Evolutionary conservation across 1,140 invertebrate species (phyloP).

Genomic region (Cherax destructor): DNA sequence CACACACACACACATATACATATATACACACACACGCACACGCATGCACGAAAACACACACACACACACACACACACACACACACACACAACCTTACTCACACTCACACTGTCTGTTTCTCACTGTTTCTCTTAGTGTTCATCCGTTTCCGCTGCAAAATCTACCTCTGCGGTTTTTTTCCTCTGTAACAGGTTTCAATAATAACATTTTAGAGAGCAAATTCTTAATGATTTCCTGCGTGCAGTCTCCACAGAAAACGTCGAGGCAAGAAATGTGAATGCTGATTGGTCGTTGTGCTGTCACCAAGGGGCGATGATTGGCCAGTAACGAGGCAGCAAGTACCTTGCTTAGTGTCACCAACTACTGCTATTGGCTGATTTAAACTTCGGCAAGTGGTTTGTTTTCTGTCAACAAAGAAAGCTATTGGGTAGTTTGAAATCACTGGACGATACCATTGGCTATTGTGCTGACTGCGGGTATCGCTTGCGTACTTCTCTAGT

Average conservation of each 20-base stretch:
- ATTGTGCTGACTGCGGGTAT: neutral
- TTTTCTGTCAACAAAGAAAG: constrained; percentile 37
- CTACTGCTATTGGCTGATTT: constrained; percentile 44
- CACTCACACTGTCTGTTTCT: neutral
- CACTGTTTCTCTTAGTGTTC: neutral
- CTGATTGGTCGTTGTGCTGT: constrained; percentile 54
- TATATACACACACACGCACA: too few relatives aligned
- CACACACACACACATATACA: too few relatives aligned
- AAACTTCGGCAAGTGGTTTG: constrained; percentile 42
- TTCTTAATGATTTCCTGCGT: constrained; percentile 18
- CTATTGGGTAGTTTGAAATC: constrained; percentile 30
- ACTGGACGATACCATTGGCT: constrained; percentile 17
- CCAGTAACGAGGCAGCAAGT: neutral
- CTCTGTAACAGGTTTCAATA: neutral
- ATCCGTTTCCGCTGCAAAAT: neutral
- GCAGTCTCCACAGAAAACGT: constrained; percentile 48
- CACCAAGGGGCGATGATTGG: constrained; percentile 47
- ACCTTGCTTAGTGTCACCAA: constrained; percentile 57
- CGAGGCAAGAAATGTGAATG: constrained; percentile 33
- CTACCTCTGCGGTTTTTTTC: neutral
- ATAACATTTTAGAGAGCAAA: constrained; percentile 1
- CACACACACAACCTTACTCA: too few relatives aligned
- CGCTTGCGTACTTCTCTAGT: constrained; percentile 12
- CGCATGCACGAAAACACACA: too few relatives aligned
- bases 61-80: too few relatives aligned